These are phyloP conservation scores for Pseudomyrmex cubaensis DNA, from an alignment of 1,140 invertebrate species.

Conservation along the genomic window DNA sequence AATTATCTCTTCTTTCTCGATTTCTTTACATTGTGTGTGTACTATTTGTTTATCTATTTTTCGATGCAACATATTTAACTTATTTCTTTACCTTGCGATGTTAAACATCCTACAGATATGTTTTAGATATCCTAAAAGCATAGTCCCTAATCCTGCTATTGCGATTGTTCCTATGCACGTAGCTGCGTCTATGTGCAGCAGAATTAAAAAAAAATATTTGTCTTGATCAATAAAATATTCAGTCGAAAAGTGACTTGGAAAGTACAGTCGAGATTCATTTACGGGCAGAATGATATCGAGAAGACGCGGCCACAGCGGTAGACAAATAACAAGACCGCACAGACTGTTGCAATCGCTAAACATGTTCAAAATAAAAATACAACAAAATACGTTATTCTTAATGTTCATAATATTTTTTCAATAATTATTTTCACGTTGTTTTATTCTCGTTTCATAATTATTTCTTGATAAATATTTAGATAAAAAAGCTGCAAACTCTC, in stretches of 20 bases:
- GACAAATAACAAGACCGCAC: background rate
- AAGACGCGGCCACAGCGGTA: background rate
- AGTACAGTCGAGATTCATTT: background rate
- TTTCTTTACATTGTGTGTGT: too few relatives aligned
- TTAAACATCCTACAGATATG: conserved; percentile 6
- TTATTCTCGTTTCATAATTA: too few relatives aligned
- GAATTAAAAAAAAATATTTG: conserved; percentile 12
- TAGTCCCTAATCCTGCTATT: background rate
- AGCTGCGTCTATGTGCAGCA: background rate
- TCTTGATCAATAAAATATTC: background rate
- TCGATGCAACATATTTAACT: background rate
- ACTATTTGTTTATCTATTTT: too few relatives aligned
- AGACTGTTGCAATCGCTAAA: background rate
- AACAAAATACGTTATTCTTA: background rate
- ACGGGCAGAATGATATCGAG: background rate
- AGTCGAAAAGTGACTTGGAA: background rate
- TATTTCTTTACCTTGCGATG: conserved; percentile 13
- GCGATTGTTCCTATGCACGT: background rate
- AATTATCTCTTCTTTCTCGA: too few relatives aligned
- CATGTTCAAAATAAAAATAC: background rate
- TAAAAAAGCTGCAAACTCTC: too few relatives aligned
- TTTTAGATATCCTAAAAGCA: background rate
- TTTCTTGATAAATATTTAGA: too few relatives aligned
- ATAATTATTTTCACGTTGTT: background rate
- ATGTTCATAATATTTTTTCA: background rate